Percentiles rank a stretch among this genome's conserved stretches.
phyloP scores from a whole-genome alignment of 2,888 invertebrate genomes.

The Scaptomyza polygonia region DNA sequence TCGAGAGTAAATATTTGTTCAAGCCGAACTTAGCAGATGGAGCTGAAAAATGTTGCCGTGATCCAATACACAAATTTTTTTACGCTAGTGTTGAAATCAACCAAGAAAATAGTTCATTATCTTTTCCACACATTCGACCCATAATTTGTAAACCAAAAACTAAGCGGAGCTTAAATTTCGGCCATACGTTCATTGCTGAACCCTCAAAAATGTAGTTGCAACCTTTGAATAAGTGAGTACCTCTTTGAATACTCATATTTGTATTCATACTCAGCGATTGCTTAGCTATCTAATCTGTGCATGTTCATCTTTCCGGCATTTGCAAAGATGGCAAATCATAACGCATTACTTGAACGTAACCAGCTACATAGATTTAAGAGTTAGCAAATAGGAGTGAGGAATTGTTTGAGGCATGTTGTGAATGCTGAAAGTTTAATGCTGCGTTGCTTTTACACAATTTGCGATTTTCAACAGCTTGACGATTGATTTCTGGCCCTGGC shows the following conservation, averaged over 20 bases:
- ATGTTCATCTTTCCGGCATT: conserved; percentile 72
- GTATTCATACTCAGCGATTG: conserved; percentile 1
- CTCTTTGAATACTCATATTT: neutral
- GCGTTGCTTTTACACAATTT: conserved; percentile 70
- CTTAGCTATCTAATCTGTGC: conserved; percentile 45
- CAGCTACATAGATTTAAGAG: conserved; percentile 36
- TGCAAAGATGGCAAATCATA: conserved; percentile 67
- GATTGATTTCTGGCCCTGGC: conserved; percentile 71
- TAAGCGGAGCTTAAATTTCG: neutral
- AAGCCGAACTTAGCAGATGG: too few species aligned
- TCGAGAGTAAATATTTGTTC: too few species aligned
- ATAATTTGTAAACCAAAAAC: neutral
- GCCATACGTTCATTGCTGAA: neutral
- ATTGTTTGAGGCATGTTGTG: conserved; percentile 30
- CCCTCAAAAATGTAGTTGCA: conserved; percentile 1
- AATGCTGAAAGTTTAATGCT: conserved; percentile 39
- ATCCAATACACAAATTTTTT: too few species aligned
- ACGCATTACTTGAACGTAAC: conserved; percentile 64
- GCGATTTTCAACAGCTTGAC: conserved; percentile 76
- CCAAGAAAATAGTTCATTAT: neutral
- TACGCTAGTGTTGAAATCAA: too few species aligned
- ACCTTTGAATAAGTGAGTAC: neutral
- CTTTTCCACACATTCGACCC: neutral
- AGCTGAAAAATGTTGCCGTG: too few species aligned
- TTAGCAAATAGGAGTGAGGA: conserved; percentile 14